Evolutionary conservation across 1,140 invertebrate species (phyloP), one percentile per base, ranked within the genome.

Genomic region (Caenorhabditis brenneri): DNA sequence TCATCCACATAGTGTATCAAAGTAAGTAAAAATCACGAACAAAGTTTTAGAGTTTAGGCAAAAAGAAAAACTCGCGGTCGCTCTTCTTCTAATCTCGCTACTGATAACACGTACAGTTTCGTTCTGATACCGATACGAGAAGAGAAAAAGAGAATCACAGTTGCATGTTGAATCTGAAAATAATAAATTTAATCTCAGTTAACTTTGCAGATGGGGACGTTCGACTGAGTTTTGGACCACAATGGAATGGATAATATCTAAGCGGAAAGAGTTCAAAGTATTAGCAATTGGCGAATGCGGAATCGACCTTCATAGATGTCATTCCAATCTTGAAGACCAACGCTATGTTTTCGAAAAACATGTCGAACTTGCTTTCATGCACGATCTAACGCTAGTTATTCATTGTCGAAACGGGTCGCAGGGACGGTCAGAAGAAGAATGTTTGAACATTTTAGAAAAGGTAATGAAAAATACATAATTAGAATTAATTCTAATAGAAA

Each of bases 361-460:
- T 46, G 22, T 74, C 6, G 65, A 29, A 12, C 36, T 74, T 2
- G 65, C 65, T 42, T 74, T n/a, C 65, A 42, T 24, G n/a, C n/a
- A 42, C 36, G 46, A 46, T 24, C 65, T 74, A 7, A 33, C 65
- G 27, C 65, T 74, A 12, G 65, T 74, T 42, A 46, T 74, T 42
- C 65, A 74, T 74, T 74, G 65, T 74, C 65, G 65, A 46, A 74
- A 42, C 33, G 65, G 65, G 24, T 24, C 9, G 19, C n/a, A 74
- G 46, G 65, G 65, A 0, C 19, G n/a, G 3, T 16, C 58, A 7
- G 81, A 82, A 24, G 51, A 69, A 16, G 42, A 69, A 51, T 82
- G 81, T 39, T 46, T 82, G 7, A n/a, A 51, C 24, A 74, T 82
- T 39, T 27, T 82, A n/a, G 36, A 81, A 60, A 46, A 82, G 42